Conservation (phyloP, 1,140 invertebrate species). For the Drosophila biarmipes region DNA sequence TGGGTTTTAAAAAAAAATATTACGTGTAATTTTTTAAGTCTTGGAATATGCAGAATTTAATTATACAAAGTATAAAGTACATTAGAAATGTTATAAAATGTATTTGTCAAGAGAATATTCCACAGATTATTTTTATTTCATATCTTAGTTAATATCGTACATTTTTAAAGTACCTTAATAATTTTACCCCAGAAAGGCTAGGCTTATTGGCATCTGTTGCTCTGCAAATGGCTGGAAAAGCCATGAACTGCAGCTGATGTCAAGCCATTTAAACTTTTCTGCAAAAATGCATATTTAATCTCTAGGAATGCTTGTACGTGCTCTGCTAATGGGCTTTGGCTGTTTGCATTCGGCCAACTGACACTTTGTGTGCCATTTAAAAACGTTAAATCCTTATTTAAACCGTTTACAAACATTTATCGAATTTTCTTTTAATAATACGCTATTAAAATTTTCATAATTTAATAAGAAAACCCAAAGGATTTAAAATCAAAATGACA, state of each 20-base stretch:
- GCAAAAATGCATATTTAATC: not conserved
- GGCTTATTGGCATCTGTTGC: constrained; percentile 16
- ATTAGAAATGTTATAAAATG: no score
- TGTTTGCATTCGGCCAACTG: not conserved
- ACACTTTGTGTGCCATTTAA: not conserved
- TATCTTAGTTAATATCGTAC: no score
- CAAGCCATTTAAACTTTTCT: not conserved
- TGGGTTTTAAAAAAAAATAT: no score
- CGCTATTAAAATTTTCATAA: not conserved
- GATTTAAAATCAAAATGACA: not conserved
- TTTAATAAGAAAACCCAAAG: not conserved
- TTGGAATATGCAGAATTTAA: no score
- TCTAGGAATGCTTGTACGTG: not conserved
- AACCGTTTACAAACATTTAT: not conserved
- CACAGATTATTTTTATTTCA: no score
- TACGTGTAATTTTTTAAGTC: no score
- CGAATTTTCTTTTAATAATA: not conserved
- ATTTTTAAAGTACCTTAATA: no score
- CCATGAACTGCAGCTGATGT: constrained; percentile 5
- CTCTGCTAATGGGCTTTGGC: not conserved
- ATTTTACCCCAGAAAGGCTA: not conserved
- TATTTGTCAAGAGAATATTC: not conserved
- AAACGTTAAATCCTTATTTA: not conserved
- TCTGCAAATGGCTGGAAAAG: not conserved
- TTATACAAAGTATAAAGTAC: no score